Base-by-base conservation (phyloP, 2,797 vertebrate species). In the Dipus sagitta region DNA sequence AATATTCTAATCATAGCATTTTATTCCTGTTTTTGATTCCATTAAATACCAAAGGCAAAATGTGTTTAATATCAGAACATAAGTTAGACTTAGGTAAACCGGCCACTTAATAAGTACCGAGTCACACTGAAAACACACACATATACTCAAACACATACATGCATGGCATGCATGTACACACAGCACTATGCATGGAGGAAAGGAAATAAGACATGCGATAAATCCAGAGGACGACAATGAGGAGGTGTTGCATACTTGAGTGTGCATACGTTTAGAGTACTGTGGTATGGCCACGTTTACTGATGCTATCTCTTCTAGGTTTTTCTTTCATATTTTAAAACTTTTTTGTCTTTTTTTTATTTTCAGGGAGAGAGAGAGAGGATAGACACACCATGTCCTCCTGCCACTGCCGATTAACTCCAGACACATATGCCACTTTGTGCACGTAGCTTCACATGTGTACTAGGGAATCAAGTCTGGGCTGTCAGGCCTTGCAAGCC, bases 1-100 rank as follows among this genome's bases (percentile, higher is more conserved):
- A 86, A 92, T 79, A 18, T 32, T 52, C 81, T 86, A 92, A 79
- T 72, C 65, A 81, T 58, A 83, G 30, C 28, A n/a, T 42, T 94
- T 95, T 78, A 23, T 82, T 77, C 58, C 65, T 86, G 65, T 78
- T 74, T 81, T 87, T 58, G 38, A 83, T 28, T 70, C 67, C 60
- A 64, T 8, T 62, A 86, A 86, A n/a, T 78, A 78, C 12, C 60
- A 90, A 79, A 95, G 54, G 72, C 24, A 74, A 58, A 78, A 83
- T 54, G 24, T 74, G 60, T 62, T n/a, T 34, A 81, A 34, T 70
- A 6, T 9, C 13, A 58, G 24, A 72, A 32, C 4, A 17, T 58
- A 58, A 58, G 14, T 58, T 87, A 20, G 87, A 91, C 38, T 54
- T n/a, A 83, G n/a, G 34, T 83, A 52, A 92, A n/a, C 67, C 70